Conservation (phyloP, 1,140 invertebrate species). For the Batillaria attramentaria region DNA sequence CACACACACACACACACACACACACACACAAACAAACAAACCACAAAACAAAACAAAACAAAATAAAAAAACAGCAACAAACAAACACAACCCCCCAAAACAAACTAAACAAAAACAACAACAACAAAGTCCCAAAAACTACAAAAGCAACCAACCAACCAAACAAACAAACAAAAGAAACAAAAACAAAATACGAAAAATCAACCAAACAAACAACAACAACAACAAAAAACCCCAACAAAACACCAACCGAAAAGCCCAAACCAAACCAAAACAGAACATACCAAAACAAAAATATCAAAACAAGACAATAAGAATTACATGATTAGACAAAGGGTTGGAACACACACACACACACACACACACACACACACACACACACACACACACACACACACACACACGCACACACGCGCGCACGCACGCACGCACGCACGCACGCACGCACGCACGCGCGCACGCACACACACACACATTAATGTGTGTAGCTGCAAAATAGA, state of each 20-base stretch:
- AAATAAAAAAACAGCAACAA: neutral
- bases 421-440: conserved; percentile 22
- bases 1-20: conserved; percentile 9
- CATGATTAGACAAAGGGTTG: neutral
- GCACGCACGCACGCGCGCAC: conserved; percentile 26
- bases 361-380: neutral
- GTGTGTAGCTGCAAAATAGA: conserved; percentile 23
- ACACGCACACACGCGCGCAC: neutral
- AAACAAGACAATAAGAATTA: neutral
- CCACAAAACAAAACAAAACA: neutral
- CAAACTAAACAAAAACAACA: conserved; percentile 4
- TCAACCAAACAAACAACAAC: neutral
- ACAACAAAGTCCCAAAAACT: too few species aligned
- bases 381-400: neutral
- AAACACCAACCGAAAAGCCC: neutral
- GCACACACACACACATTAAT: neutral
- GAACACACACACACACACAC: neutral
- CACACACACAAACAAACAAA: neutral
- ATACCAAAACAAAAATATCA: neutral
- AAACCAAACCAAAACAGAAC: neutral
- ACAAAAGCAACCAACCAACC: neutral
- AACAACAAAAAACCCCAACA: neutral
- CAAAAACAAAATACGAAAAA: neutral
- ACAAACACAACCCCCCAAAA: neutral
- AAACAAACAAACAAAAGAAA: neutral